Conservation (phyloP, 2,797 vertebrate species). For the Ctenochaetus hawaiiensis region DNA sequence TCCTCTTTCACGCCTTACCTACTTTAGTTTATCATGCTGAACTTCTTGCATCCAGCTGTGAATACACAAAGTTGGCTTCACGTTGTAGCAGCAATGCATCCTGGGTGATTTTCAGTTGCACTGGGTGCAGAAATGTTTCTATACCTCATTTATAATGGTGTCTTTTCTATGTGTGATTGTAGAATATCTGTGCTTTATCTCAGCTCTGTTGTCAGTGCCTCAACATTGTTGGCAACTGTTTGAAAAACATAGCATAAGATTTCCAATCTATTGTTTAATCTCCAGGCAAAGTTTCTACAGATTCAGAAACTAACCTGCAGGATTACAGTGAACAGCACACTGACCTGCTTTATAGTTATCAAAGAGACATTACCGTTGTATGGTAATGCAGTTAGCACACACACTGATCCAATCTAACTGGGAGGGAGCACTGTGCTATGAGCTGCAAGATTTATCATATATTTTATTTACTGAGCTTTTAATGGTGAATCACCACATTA, state of each 20-base stretch:
- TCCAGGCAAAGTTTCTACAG: no score
- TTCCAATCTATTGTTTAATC: background rate
- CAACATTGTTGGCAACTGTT: background rate
- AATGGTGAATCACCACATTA: no score
- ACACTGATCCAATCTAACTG: no score
- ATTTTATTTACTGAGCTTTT: no score
- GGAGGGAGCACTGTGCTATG: background rate
- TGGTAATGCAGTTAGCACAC: no score
- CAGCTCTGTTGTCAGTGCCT: background rate
- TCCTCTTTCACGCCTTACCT: constrained; percentile 5
- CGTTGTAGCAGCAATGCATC: background rate
- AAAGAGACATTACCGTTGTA: no score
- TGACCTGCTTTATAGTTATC: no score
- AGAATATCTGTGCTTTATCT: no score
- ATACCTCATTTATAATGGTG: background rate
- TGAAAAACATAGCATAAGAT: background rate
- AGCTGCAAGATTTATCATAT: background rate
- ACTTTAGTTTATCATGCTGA: background rate
- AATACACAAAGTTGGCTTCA: constrained; percentile 3
- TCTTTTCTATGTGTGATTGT: background rate
- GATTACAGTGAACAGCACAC: no score
- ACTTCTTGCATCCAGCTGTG: constrained; percentile 12
- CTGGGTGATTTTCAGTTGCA: constrained; percentile 1
- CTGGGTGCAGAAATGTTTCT: background rate
- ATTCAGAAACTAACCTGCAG: no score